A percentile compares a stretch with the other conserved stretches of the same genome.
phyloP scores from a whole-genome alignment of 2,797 vertebrate species.

The Rachycentron canadum region DNA sequence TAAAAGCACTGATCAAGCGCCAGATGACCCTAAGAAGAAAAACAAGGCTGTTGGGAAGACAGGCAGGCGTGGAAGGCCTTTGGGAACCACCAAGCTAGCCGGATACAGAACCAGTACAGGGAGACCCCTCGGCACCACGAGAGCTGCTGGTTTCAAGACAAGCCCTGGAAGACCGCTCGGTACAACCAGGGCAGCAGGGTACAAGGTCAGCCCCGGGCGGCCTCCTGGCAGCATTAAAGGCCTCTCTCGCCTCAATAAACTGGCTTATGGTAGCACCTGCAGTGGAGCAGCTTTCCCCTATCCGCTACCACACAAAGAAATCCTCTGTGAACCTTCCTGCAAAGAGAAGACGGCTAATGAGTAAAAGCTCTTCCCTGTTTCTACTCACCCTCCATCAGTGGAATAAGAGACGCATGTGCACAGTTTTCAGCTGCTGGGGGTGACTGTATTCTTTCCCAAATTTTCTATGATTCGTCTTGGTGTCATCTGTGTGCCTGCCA shows the following conservation, averaged over 20 bases:
- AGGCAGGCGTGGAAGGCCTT: slow-evolving; percentile 93
- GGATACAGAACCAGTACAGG: slow-evolving; percentile 99
- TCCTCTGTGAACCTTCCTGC: slow-evolving; percentile 89
- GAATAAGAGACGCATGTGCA: slow-evolving; percentile 53
- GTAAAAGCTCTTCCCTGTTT: slow-evolving; percentile 65
- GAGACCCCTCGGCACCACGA: slow-evolving; percentile 96
- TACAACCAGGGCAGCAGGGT: slow-evolving; percentile 97
- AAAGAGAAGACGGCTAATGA: slow-evolving; percentile 91
- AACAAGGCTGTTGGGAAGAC: slow-evolving; percentile 90
- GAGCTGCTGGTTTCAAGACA: slow-evolving; percentile 98
- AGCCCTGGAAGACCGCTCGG: slow-evolving; percentile 97
- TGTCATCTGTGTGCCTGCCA: slow-evolving; percentile 74
- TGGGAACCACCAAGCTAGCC: slow-evolving; percentile 97
- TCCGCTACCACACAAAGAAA: slow-evolving; percentile 91
- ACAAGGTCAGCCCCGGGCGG: slow-evolving; percentile 98
- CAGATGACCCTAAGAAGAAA: slow-evolving; percentile 94
- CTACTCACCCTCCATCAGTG: slow-evolving; percentile 29
- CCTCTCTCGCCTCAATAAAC: slow-evolving; percentile 95
- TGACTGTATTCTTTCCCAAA: slow-evolving; percentile 43
- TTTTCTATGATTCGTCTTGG: slow-evolving; percentile 62
- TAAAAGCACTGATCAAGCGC: slow-evolving; percentile 87
- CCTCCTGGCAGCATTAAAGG: slow-evolving; percentile 99
- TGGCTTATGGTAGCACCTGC: slow-evolving; percentile 90
- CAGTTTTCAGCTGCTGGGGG: slow-evolving; percentile 40
- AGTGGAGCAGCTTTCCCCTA: slow-evolving; percentile 94